These are phyloP conservation scores for Phoronis australis DNA, from an alignment of 2,888 invertebrate genomes.

Conservation along the genomic window DNA sequence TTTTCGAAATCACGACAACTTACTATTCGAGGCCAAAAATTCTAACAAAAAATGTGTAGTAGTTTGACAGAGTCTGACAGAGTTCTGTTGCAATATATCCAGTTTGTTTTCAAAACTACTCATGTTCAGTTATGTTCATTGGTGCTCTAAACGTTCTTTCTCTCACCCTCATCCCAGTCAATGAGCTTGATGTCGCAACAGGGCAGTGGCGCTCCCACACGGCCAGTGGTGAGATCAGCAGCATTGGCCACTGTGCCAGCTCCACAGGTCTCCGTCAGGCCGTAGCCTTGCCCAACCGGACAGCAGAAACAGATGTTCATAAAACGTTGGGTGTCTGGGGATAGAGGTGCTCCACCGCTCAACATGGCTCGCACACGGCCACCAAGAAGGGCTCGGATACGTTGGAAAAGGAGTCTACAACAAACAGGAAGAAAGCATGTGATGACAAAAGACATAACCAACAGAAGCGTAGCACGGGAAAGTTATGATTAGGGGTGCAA, in stretches of 20 bases:
- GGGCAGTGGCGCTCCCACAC: conserved; percentile 82
- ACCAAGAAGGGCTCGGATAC: conserved; percentile 68
- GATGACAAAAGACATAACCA: no score
- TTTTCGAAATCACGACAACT: no score
- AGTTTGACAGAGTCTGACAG: no score
- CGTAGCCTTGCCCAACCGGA: conserved; percentile 88
- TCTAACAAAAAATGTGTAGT: no score
- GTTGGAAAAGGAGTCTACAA: conserved; percentile 61
- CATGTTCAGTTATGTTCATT: no score
- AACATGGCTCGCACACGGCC: conserved; percentile 83
- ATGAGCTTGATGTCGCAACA: conserved; percentile 78
- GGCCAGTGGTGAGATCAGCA: conserved; percentile 69
- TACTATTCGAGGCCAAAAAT: no score
- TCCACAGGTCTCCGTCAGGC: conserved; percentile 93
- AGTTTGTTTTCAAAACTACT: no score
- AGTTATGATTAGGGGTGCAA: background rate
- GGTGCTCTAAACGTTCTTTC: no score
- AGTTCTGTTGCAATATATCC: no score
- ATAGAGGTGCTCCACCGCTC: conserved; percentile 90
- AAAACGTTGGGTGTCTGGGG: conserved; percentile 92
- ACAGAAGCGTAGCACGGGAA: no score
- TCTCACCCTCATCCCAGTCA: conserved; percentile 88
- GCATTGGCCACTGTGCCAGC: conserved; percentile 63
- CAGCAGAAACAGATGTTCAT: conserved; percentile 86
- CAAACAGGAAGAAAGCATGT: no score